phyloP scores from a whole-genome alignment of 2,888 invertebrate genomes.

The Orchesellides sinensis region DNA sequence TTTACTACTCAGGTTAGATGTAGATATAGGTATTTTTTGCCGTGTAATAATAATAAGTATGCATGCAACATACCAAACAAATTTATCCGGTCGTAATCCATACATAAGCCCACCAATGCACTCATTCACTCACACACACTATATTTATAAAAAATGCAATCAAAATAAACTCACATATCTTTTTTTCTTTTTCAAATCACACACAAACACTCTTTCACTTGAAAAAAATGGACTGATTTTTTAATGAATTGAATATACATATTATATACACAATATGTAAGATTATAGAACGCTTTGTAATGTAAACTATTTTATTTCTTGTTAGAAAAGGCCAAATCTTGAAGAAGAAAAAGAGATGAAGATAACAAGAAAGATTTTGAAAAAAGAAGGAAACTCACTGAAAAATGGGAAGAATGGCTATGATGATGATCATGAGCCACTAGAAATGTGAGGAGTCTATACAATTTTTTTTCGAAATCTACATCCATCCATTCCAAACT shows the following conservation, averaged over 20 bases:
- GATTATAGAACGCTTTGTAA: not conserved
- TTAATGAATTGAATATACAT: not conserved
- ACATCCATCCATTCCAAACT: too few relatives aligned
- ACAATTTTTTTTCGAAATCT: too few relatives aligned
- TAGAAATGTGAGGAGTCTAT: constrained; percentile 27
- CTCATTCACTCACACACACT: not conserved
- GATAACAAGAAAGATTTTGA: constrained; percentile 6
- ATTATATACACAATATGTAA: not conserved
- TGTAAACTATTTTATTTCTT: not conserved
- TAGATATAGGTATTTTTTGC: not conserved
- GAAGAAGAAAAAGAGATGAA: constrained; percentile 7
- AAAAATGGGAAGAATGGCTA: constrained; percentile 44
- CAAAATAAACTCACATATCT: not conserved
- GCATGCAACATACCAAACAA: not conserved
- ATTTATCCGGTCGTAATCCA: not conserved
- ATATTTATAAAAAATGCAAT: too few relatives aligned
- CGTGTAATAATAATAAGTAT: not conserved
- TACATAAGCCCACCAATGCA: not conserved
- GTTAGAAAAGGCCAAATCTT: not conserved
- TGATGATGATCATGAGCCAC: constrained; percentile 44
- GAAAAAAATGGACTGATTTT: not conserved
- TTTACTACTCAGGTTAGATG: too few relatives aligned
- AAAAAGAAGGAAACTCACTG: constrained; percentile 8
- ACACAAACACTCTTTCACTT: constrained; percentile 14
- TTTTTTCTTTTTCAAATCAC: too few relatives aligned